Base-by-base conservation (phyloP, 1,140 invertebrate species). In the Luehdorfia chinensis region DNA sequence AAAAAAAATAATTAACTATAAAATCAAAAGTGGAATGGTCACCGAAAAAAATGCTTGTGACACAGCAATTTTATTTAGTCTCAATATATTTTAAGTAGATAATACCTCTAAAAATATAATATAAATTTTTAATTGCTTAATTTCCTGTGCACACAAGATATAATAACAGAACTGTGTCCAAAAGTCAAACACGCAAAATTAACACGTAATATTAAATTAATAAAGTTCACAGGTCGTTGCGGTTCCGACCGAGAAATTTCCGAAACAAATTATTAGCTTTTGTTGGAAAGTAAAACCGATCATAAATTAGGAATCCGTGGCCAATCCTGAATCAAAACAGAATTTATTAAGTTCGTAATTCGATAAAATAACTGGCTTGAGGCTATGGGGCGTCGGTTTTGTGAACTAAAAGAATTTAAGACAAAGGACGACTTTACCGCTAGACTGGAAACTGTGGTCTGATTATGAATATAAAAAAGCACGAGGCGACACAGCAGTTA, bases 231-330 rank as follows among this genome's bases (percentile, higher is more conserved):
- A 62, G 61, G 62, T 59, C 61, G 57, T 49, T 61, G 60, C 47
- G 57, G 70, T 63, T 54, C 30, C 39, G 39, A 41, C 25, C 43
- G 59, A 58, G 64, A 60, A 76, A 71, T 61, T 76, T 79, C 55
- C 49, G 59, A 60, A 75, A 73, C 66, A 72, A 70, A 74, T 77
- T 76, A 76, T 76, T 73, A 69, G 69, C 69, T 71, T 75, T 79
- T 75, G 75, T 74, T 73, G 31, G 51, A 61, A 68, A 73, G 74
- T 73, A 74, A 77, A 75, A 72, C 66, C 67, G 66, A 77, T 75
- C 67, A 74, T 77, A 77, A 77, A 77, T 80, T 77, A 75, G 52
- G 50, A 70, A 63, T 70, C 56, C 57, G 62, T 59, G 68, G 65
- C 60, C 66, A 72, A 68, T 70, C 58, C 59, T 23, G 50, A 61